Evolutionary conservation across 2,888 invertebrate genomes (phyloP), one percentile per base, ranked within the genome.

Genomic region (Tetragonula carbonaria): DNA sequence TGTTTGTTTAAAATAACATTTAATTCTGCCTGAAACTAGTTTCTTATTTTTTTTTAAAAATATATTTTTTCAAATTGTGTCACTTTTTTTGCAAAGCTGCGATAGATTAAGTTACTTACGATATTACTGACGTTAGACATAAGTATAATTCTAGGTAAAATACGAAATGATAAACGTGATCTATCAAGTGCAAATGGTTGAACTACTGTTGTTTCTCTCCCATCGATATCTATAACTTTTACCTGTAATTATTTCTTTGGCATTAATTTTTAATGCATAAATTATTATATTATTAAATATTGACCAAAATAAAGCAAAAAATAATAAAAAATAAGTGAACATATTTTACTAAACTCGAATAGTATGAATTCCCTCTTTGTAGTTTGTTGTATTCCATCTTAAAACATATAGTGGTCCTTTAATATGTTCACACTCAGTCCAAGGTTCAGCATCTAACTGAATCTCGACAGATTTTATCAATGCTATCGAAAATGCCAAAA

Each of bases 121-220:
- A 97, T 95, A 89, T 95, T 95, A 88, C 96, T 96, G 72, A 97
- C 96, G 93, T 97, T 96, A 71, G 96, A 95, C 97, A 98, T 98
- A 2, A 98, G 95, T 70, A 97, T 95, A 83, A 98, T 95, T 93
- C 97, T 96, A 14, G 97, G 96, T 84, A 96, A 93, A 68, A 98
- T 91, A 85, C 96, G 96, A 94, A 97, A 98, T 72, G 96, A 95
- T 72, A 97, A 93, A 88, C 95, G 94, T 45, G 96, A 96, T 4
- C 97, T 97, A 94, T 98, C 98, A 80, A 98, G 93, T 21, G 98
- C 96, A 95, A 98, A 98, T 70, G 96, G 96, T 92, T 98, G 97
- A n/a, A 95, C 95, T 73, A 96, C 91, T 83, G 93, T 91, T 84
- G 95, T 95, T 89, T 96, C 95, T 92, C 96, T 95, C 2, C 95